Evolutionary conservation across 92 coral and sea anemone genomes (phyloP), one percentile per base, ranked within the genome.

Genomic region (Micromussa lordhowensis): DNA sequence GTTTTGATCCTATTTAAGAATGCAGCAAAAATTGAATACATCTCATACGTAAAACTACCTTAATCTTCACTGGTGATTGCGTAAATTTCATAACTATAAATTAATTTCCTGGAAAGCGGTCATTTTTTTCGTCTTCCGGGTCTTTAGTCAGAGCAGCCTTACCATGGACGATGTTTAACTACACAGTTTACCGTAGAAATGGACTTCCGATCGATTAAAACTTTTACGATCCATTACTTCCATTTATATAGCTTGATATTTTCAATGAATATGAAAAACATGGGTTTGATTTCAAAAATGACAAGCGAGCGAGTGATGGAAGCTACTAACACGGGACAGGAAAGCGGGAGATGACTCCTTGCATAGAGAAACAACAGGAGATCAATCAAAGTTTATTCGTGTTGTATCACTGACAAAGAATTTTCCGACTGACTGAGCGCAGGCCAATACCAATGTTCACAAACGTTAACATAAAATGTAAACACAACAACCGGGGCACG

Each of bases 401-500:
- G 48, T 71, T 19, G 48, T 71, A 35, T 24, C 78, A 73, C 11
- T 24, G 68, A 19, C 28, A 32, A 36, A 14, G 10, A 7, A 73
- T 73, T 73, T 34, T 73, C 78, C 78, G 26, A 73, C 18, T 24
- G 49, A 34, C 51, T 73, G 78, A 73, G 28, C 78, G 22, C n/a
- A 38, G 26, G n/a, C 78, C 49, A 19, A 34, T 19, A 34, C 11
- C 3, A 22, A 30, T 35, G 8, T 21, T 24, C 24, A 73, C 26
- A n/a, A 14, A 32, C 15, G 24, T 72, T 72, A 63, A n/a, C 21
- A 21, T 59, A 18, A 44, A 44, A 61, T 61, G 8, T 24, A 24
- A 26, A 22, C 71, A 26, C 71, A 66, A 26, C 34, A 28, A 66
- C 3, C 32, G 71, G 44, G 51, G 18, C 29, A 36, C 51, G 29